Evolutionary conservation across 2,797 vertebrate genomes (phyloP).

Genomic region (Pangasius krempfi): DNA sequence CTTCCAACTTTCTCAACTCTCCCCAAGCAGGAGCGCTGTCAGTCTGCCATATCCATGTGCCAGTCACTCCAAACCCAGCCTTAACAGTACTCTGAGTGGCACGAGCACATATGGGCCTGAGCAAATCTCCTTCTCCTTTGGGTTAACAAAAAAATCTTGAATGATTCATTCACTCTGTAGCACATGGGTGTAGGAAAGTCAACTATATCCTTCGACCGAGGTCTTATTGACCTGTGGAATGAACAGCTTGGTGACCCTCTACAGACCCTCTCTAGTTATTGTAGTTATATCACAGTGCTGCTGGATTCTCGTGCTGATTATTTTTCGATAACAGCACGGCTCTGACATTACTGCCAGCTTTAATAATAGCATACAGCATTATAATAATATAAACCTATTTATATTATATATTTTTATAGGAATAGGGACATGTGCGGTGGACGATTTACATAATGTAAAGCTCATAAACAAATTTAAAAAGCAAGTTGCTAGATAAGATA

Average conservation of each 20-base stretch:
- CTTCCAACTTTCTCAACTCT: slow-evolving; percentile 16
- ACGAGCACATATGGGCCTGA: background rate
- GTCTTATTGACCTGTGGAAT: background rate
- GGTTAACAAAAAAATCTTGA: background rate
- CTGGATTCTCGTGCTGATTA: background rate
- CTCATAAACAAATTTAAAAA: background rate
- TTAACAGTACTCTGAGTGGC: slow-evolving; percentile 5
- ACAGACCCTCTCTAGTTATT: background rate
- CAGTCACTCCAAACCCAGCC: slow-evolving; percentile 26
- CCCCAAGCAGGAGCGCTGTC: background rate
- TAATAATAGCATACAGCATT: background rate
- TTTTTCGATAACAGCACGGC: background rate
- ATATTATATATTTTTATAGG: background rate
- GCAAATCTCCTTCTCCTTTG: background rate
- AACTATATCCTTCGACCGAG: background rate
- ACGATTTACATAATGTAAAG: background rate
- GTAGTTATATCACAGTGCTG: background rate
- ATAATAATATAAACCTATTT: background rate
- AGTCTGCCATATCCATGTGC: slow-evolving; percentile 25
- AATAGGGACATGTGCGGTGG: no score
- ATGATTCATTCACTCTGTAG: background rate
- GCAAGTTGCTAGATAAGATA: background rate
- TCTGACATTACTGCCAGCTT: background rate
- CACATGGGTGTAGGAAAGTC: background rate
- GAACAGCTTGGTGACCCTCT: background rate